Base-by-base conservation (phyloP, 1,140 invertebrate genomes). In the Acromyrmex heyeri region DNA sequence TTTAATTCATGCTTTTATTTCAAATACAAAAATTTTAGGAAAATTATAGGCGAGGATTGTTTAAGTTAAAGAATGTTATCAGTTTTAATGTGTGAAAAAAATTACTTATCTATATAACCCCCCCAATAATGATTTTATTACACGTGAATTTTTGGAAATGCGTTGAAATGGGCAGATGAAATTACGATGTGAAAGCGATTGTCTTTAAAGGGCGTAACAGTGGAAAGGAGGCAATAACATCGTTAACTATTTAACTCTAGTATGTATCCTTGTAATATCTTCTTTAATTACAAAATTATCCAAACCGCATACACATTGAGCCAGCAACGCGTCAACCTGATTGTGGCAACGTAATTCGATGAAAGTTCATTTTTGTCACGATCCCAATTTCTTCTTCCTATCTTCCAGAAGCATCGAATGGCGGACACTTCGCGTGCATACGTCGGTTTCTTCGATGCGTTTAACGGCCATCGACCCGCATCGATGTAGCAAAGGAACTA, bases 281-380 rank as follows among this genome's bases (percentile, higher is more conserved):
- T 78, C 82, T 92, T 73, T 91, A 91, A 92, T 92, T 89, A 73
- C 73, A 67, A 92, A 92, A 93, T 93, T 89, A 69, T 81, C 76
- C 67, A 86, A 76, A 70, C 77, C 86, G n/a, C 69, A 55, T 64
- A 69, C 85, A 57, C 55, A n/a, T 34, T 27, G 57, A 77, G 67
- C 8, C 85, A 88, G 27, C 57, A 12, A 38, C 48, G 50, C 64
- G 86, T 86, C 87, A 79, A 64, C 72, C 69, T 61, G 86, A 81
- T 86, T 76, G 78, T 76, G 86, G 90, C 93, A 92, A 89, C 78
- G 86, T 91, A 91, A 93, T 93, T 92, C 88, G 90, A 91, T 86
- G 91, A 91, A 91, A 93, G 90, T 86, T 91, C 73, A 89, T 89
- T 85, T 81, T 87, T 90, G 76, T 83, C 69, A 75, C 69, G 69